Evolutionary conservation across 2,113 vertebrate species (phyloP), one percentile per base, ranked within the genome.

Genomic region (Ploceus nigricollis): DNA sequence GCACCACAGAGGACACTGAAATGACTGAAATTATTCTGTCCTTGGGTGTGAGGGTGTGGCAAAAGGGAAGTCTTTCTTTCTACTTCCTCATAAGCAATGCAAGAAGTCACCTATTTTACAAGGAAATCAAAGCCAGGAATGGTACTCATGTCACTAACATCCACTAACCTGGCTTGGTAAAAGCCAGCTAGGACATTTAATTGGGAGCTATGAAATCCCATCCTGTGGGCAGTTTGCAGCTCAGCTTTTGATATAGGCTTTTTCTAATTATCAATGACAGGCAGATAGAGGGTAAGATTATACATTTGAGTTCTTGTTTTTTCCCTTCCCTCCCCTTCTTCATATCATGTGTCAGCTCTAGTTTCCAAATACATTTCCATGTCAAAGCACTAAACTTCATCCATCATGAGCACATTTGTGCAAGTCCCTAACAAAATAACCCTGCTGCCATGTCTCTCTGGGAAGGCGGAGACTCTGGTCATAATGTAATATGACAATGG

Each of bases 401-500:
- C 89, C 76, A 87, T 88, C 93, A 71, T 45, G 14, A 71, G 48
- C 77, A 72, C 82, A 82, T 87, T 97, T 95, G 87, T 89, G 76
- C 69, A 86, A 58, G 27, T 94, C 87, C 87, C 82, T 88, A 93
- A 93, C 82, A 63, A 94, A 89, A 86, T 79, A 72, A 93, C 83
- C 91, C 70, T 40, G 51, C 58, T 77, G 85, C 95, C 91, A 68
- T n/a, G 71, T 87, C 95, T 86, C 76, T 82, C 93, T 95, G 66
- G 94, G 96, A 97, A 94, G 71, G 30, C 73, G 92, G 93, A 95
- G 86, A 84, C 87, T 89, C 72, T 70, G 83, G 69, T 84, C 64
- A 64, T 89, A 97, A 97, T 94, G 94, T 95, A 96, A 97, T 93
- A 93, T 97, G 95, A 98, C 97, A 98, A 96, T 82, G 92, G 93